These are phyloP conservation scores for Rhamphomyia laevipes DNA, from an alignment of 2,888 invertebrate species.

Conservation along the genomic window DNA sequence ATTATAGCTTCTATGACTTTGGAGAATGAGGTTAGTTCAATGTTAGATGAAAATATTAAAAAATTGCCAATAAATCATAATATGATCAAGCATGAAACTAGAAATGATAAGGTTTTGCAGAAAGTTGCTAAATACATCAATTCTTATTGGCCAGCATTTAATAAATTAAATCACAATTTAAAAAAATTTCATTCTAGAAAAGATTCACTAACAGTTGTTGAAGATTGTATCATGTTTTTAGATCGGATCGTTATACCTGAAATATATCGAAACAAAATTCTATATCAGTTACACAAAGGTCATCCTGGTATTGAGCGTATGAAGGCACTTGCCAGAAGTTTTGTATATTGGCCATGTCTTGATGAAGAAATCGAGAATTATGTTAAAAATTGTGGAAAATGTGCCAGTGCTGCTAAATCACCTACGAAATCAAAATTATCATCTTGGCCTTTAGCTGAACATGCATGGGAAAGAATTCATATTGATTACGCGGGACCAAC, in stretches of 20 bases:
- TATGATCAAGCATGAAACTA: neutral
- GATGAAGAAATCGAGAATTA: slow-evolving; percentile 19
- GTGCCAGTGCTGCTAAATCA: slow-evolving; percentile 16
- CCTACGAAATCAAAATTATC: slow-evolving; percentile 13
- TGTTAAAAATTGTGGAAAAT: slow-evolving; percentile 15
- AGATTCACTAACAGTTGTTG: slow-evolving; percentile 8
- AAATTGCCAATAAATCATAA: neutral
- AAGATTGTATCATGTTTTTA: slow-evolving; percentile 5
- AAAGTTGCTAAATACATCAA: neutral
- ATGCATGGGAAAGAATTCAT: slow-evolving; percentile 29
- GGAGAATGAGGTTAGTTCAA: neutral
- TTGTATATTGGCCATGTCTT: slow-evolving; percentile 22
- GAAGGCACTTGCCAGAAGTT: slow-evolving; percentile 19
- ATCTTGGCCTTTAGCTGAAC: slow-evolving; percentile 16
- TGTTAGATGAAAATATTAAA: neutral
- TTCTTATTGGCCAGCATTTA: slow-evolving; percentile 1
- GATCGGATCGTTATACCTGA: slow-evolving; percentile 5
- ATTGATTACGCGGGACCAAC: slow-evolving; percentile 35
- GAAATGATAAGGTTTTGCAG: neutral
- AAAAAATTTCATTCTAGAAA: slow-evolving; percentile 6
- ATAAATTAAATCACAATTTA: neutral
- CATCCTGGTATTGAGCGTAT: slow-evolving; percentile 21
- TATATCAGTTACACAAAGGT: slow-evolving; percentile 14
- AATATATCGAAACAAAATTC: slow-evolving; percentile 6
- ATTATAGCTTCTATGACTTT: neutral